phyloP scores from a whole-genome alignment of 1,140 invertebrate species.

The Diuraphis noxia region DNA sequence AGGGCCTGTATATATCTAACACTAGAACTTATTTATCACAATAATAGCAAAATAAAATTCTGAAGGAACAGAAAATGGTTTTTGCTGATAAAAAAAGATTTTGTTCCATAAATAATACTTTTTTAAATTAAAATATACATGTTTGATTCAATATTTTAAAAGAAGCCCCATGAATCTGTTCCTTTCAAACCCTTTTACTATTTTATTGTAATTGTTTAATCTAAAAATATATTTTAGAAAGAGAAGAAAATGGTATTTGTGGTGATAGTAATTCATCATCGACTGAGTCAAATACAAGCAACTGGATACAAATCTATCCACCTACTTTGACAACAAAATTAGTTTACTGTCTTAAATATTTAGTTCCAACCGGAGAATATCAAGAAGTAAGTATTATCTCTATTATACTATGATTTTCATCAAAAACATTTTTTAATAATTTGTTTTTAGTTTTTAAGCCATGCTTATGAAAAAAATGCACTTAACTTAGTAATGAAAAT shows the following conservation, averaged over 20 bases:
- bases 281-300: slow-evolving; percentile 84
- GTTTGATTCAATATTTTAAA: background rate
- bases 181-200: background rate
- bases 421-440: too few relatives aligned
- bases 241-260: slow-evolving; percentile 36
- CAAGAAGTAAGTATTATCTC: slow-evolving; percentile 79
- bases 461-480: slow-evolving; percentile 90
- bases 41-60: background rate
- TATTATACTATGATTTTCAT: too few relatives aligned
- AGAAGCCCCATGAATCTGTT: background rate
- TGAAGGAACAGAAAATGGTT: background rate
- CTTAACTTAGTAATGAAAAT: slow-evolving; percentile 87
- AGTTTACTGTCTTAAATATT: slow-evolving; percentile 87
- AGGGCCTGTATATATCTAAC: too few relatives aligned
- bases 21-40: too few relatives aligned
- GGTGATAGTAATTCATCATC: slow-evolving; percentile 76
- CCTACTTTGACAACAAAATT: slow-evolving; percentile 83
- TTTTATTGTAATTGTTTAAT: background rate
- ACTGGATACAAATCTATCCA: slow-evolving; percentile 83
- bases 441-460: slow-evolving; percentile 74
- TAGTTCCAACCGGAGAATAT: slow-evolving; percentile 94
- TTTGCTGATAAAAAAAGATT: background rate
- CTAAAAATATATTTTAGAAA: background rate
- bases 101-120: background rate
- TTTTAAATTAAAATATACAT: background rate